These are phyloP conservation scores for Lordiphosa fenestrarum DNA, from an alignment of 2,888 invertebrate genomes.

Conservation along the genomic window DNA sequence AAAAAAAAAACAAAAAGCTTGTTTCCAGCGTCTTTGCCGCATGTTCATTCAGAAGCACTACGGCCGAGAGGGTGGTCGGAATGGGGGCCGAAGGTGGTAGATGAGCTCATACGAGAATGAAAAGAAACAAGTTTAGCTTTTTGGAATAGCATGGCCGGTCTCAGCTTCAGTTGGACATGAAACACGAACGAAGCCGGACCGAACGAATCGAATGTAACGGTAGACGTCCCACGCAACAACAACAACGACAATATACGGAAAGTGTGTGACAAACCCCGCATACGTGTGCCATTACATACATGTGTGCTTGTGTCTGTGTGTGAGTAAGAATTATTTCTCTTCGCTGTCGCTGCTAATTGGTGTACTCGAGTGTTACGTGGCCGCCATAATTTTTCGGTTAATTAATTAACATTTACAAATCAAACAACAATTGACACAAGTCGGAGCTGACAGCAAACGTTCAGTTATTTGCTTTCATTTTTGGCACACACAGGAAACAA, in stretches of 20 bases:
- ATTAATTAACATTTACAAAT: constrained; percentile 5
- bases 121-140: constrained; percentile 68
- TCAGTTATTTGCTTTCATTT: background rate
- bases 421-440: no score
- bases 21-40: constrained; percentile 64
- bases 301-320: constrained; percentile 22
- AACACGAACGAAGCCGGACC: constrained; percentile 53
- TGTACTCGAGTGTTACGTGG: constrained; percentile 34
- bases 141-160: constrained; percentile 50
- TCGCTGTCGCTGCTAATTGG: constrained; percentile 30
- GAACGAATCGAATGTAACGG: background rate
- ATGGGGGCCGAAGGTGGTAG: constrained; percentile 14
- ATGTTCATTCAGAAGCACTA: constrained; percentile 5
- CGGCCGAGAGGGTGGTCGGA: constrained; percentile 12
- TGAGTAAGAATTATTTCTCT: constrained; percentile 27
- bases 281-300: background rate
- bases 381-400: constrained; percentile 17
- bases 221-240: constrained; percentile 36
- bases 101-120: constrained; percentile 64
- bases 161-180: constrained; percentile 56
- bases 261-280: constrained; percentile 33
- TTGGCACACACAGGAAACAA: constrained; percentile 3
- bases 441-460: no score
- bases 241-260: constrained; percentile 26
- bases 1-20: constrained; percentile 22